Conservation (phyloP, 1,140 invertebrate genomes). For the Temnothorax longispinosus region DNA sequence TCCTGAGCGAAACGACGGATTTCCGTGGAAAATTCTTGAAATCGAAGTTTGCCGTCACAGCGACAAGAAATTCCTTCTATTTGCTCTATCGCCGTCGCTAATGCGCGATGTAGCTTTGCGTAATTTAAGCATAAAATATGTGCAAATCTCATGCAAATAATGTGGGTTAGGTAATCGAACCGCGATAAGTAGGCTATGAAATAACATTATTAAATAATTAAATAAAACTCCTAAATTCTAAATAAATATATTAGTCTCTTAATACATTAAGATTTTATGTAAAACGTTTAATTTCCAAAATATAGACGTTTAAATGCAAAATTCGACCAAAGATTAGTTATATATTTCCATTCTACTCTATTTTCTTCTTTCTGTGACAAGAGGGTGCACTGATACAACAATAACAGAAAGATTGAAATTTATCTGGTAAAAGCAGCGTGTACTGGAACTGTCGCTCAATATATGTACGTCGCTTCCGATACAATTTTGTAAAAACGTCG, state of each 20-base stretch:
- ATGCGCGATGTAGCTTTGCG: neutral
- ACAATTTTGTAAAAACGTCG: constrained; percentile 39
- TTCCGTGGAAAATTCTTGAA: constrained; percentile 63
- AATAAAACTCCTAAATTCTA: neutral
- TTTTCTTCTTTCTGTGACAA: neutral
- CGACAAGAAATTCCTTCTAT: constrained; percentile 18
- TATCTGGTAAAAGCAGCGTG: neutral
- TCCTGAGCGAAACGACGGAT: constrained; percentile 62
- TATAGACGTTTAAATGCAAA: neutral
- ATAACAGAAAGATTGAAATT: constrained; percentile 9
- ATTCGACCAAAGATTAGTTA: neutral
- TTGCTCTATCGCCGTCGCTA: constrained; percentile 16
- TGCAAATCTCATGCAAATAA: neutral
- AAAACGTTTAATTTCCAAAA: neutral
- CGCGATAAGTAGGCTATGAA: too few relatives aligned
- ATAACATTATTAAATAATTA: neutral
- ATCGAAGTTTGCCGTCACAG: constrained; percentile 60
- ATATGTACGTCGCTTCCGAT: neutral
- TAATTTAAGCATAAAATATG: constrained; percentile 9
- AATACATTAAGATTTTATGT: neutral
- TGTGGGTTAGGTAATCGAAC: neutral
- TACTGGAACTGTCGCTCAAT: constrained; percentile 12
- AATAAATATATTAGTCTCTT: neutral
- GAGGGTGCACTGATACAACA: neutral
- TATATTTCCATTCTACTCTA: neutral